Evolutionary conservation across 2,888 invertebrate species (phyloP).

Genomic region (Neocrepidodera transversa): DNA sequence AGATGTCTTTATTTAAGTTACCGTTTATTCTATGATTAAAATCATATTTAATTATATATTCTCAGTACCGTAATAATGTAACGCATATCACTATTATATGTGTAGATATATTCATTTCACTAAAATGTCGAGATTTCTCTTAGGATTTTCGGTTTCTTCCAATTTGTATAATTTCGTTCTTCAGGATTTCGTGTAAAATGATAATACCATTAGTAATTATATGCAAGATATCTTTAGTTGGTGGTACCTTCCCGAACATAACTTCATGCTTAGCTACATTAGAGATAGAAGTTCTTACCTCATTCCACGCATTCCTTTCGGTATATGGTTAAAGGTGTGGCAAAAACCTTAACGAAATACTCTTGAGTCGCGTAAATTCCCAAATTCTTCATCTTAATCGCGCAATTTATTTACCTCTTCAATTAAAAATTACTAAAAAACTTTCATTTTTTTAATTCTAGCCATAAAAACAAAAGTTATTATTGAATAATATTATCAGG

Average conservation of each 20-base stretch:
- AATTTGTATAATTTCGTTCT: conserved; percentile 12
- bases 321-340: conserved; percentile 57
- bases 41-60: not conserved
- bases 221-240: conserved; percentile 7
- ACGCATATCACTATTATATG: not conserved
- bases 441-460: not conserved
- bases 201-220: conserved; percentile 1
- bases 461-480: not conserved
- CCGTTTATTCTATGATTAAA: conserved; percentile 8
- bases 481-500: too few relatives aligned
- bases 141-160: conserved; percentile 6
- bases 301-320: conserved; percentile 57
- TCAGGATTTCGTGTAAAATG: conserved; percentile 1
- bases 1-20: conserved; percentile 28
- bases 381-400: conserved; percentile 4
- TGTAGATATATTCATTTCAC: conserved; percentile 6
- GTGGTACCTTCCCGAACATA: conserved; percentile 6
- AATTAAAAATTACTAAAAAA: not conserved
- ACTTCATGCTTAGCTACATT: conserved; percentile 18
- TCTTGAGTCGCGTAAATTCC: conserved; percentile 20
- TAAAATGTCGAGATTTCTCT: conserved; percentile 10
- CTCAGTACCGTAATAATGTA: not conserved
- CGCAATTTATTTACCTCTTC: not conserved
- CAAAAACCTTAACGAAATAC: conserved; percentile 39
- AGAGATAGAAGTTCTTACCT: conserved; percentile 41